Evolutionary conservation across 2,797 vertebrate species (phyloP).

Genomic region (Xenopus petersii): DNA sequence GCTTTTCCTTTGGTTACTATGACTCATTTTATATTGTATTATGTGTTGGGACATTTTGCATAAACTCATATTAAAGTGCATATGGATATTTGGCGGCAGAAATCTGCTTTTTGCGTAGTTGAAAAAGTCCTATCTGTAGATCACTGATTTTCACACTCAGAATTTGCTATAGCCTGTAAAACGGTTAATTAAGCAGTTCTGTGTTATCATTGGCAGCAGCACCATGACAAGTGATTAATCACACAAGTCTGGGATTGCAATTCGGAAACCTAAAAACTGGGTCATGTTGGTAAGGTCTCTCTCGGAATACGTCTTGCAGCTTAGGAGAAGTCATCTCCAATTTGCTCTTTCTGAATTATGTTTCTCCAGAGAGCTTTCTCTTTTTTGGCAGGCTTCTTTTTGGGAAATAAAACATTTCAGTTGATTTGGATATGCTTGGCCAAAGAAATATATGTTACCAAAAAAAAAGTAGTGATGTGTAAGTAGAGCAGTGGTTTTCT

Average conservation of each 20-base stretch:
- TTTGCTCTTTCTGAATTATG: constrained; percentile 38
- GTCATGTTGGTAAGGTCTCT: constrained; percentile 19
- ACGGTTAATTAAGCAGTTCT: constrained; percentile 17
- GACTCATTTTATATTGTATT: no score
- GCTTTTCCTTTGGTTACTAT: no score
- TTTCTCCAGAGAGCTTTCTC: constrained; percentile 35
- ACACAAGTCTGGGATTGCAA: constrained; percentile 15
- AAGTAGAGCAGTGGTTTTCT: constrained; percentile 23
- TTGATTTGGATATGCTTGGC: constrained; percentile 21
- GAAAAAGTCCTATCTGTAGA: no score
- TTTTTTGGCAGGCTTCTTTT: constrained; percentile 33
- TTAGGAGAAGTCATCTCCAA: constrained; percentile 43
- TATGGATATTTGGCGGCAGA: no score
- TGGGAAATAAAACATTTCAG: constrained; percentile 10
- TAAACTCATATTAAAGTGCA: no score
- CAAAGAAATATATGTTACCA: constrained; percentile 35
- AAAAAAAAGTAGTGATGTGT: constrained; percentile 29
- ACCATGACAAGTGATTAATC: constrained; percentile 17
- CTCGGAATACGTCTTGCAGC: constrained; percentile 27
- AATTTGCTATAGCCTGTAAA: background rate
- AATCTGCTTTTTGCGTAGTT: no score
- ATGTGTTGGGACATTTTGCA: no score
- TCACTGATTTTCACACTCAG: background rate
- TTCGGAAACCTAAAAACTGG: constrained; percentile 21
- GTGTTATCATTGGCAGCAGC: constrained; percentile 16